Evolutionary conservation across 1,140 invertebrate genomes (phyloP), one percentile per base, ranked within the genome.

Genomic region (Heliothis subflexa): DNA sequence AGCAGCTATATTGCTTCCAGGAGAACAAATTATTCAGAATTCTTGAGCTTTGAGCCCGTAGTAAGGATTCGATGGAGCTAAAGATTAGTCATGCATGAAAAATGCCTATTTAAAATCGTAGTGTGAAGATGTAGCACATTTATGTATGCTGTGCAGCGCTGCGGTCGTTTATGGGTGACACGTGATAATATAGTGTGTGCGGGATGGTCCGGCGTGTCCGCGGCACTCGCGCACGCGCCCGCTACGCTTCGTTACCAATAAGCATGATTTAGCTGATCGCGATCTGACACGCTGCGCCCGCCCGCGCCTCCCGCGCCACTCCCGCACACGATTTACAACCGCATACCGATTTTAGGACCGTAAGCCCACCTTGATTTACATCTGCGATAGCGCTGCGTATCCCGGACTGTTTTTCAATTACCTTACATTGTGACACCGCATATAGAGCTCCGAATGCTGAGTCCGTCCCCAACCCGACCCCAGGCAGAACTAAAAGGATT

Each of bases 221-320:
- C 28, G 57, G 11, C 5, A 9, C 5, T 10, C 13, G 83, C 86
- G 86, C 86, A 88, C 86, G 86, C 86, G 83, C 81, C 81, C 83
- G 78, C 59, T 81, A 87, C 86, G 87, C 86, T 91, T 91, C 87
- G 88, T 91, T 91, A 89, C 85, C 84, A 85, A 85, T 89, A 89
- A 89, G 85, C 75, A 84, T 89, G 89, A 89, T 88, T 88, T 90
- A 88, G 68, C 81, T 86, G 78, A 85, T 85, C 79, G 80, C 79
- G 54, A 82, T 85, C 82, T 84, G 82, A 80, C 85, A 85, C 76
- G 61, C 57, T 59, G 81, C 45, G 40, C 64, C 55, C 57, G 18
- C 40, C 40, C 55, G 10, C 55, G 2, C 16, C 18, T 21, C 9
- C 57, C 72, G 47, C 45, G 40, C 72, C 59, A 75, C 72, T 75